Evolutionary conservation across 2,888 invertebrate species (phyloP).

Genomic region (Caenorhabditis japonica): DNA sequence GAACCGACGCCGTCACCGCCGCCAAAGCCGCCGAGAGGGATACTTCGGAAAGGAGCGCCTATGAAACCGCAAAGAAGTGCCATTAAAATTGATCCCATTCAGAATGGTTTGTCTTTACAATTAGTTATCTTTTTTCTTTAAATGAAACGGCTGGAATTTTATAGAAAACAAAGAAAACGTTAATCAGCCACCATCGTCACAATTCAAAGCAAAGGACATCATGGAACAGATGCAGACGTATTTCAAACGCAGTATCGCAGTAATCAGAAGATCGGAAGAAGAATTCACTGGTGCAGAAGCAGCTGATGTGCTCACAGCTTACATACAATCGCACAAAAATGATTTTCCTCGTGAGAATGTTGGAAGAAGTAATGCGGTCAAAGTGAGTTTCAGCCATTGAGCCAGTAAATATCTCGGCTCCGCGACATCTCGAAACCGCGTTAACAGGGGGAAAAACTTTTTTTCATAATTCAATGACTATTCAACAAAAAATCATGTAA

Average conservation of each 20-base stretch:
- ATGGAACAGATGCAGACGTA: constrained; percentile 46
- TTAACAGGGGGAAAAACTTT: no score
- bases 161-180: constrained; percentile 44
- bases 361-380: constrained; percentile 37
- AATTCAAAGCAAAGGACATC: constrained; percentile 41
- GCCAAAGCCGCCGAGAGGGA: constrained; percentile 49
- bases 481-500: no score
- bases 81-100: constrained; percentile 37
- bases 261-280: constrained; percentile 12
- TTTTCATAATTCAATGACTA: no score
- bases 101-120: constrained; percentile 22
- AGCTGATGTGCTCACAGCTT: constrained; percentile 42
- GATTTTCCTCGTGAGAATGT: constrained; percentile 44
- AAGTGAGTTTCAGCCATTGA: no score
- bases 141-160: not conserved
- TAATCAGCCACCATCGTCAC: constrained; percentile 9
- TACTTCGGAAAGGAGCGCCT: constrained; percentile 40
- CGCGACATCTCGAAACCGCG: no score
- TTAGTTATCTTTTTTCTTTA: not conserved
- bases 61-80: constrained; percentile 52
- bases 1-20: constrained; percentile 47
- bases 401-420: no score
- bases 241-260: constrained; percentile 43
- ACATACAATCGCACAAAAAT: constrained; percentile 25
- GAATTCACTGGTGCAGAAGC: constrained; percentile 55